Evolutionary conservation across 2,888 invertebrate species (phyloP), one percentile per base, ranked within the genome.

Genomic region (Sylvicola fuscatus): DNA sequence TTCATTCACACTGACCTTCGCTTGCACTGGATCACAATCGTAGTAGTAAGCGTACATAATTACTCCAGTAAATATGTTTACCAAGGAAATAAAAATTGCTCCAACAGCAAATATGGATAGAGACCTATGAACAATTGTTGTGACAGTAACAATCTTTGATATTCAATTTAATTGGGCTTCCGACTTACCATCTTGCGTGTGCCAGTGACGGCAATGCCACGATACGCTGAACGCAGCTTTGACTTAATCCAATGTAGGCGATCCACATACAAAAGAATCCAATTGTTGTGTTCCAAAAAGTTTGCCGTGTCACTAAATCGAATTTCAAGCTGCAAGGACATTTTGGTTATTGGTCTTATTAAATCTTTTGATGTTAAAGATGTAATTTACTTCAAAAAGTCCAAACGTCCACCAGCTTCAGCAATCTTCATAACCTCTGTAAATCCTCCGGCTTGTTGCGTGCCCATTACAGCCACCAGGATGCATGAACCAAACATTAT

Each of bases 221-320:
- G 41, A 75, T 72, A 40, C 77, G 60, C 46, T 79, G 78, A 1
- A 79, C 74, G 62, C 74, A 73, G 34, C 72, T 72, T 53, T 79
- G 79, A 55, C 76, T 74, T 10, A 73, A 65, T 11, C 72, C 65
- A 45, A 75, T 70, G 46, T 72, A 69, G 1, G 70, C 61, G 6
- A 68, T 61, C 66, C 70, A 72, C 40, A 68, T 62, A 6, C 66
- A 49, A 31, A 66, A 62, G 10, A 70, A 70, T 10, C 67, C 65
- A 34, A 70, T 52, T 11, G 68, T 47, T 17, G 69, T 62, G 30
- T 70, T 65, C 70, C 74, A 77, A 11, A 76, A 57, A 0, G 75
- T 70, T 39, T 70, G 68, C 17, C 78, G 61, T 30, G 66, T 64
- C 34, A 65, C 66, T 13, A 68, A 61, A 46, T 73, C 71, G 1